These are phyloP conservation scores for Polydrusus cervinus DNA, from an alignment of 2,888 invertebrate species.

Conservation along the genomic window DNA sequence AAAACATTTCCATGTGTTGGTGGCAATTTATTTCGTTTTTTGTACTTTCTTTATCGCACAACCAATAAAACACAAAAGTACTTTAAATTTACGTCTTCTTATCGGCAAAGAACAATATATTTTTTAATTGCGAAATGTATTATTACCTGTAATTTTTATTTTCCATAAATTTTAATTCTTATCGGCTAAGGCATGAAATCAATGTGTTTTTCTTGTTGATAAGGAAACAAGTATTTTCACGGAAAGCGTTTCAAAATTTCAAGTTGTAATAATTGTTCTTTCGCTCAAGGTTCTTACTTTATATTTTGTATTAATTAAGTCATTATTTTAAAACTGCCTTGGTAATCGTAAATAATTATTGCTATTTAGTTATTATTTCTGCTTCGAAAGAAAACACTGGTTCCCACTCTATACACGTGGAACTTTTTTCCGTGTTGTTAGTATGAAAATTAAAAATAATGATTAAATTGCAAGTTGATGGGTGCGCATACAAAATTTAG, in stretches of 20 bases:
- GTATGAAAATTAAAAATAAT: neutral
- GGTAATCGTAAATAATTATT: conserved; percentile 37
- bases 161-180: conserved; percentile 50
- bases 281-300: conserved; percentile 45
- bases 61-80: conserved; percentile 45
- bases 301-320: conserved; percentile 45
- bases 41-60: conserved; percentile 40
- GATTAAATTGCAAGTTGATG: neutral
- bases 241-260: conserved; percentile 40
- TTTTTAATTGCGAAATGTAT: conserved; percentile 52
- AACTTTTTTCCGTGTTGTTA: conserved; percentile 7
- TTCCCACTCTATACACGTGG: conserved; percentile 27
- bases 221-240: conserved; percentile 45
- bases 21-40: conserved; percentile 26
- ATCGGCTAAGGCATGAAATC: conserved; percentile 48
- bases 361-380: conserved; percentile 45
- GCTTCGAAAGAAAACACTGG: conserved; percentile 35
- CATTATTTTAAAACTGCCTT: conserved; percentile 37
- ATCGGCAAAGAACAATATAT: conserved; percentile 52
- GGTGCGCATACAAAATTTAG: no score
- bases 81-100: conserved; percentile 49
- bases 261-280: conserved; percentile 39
- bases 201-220: conserved; percentile 46
- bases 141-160: conserved; percentile 47
- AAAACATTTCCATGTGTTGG: conserved; percentile 10